A percentile compares a stretch with the other conserved stretches of the same genome.
Conservation (phyloP, 2,888 invertebrate genomes). For the Pyrrhosoma nymphula region DNA sequence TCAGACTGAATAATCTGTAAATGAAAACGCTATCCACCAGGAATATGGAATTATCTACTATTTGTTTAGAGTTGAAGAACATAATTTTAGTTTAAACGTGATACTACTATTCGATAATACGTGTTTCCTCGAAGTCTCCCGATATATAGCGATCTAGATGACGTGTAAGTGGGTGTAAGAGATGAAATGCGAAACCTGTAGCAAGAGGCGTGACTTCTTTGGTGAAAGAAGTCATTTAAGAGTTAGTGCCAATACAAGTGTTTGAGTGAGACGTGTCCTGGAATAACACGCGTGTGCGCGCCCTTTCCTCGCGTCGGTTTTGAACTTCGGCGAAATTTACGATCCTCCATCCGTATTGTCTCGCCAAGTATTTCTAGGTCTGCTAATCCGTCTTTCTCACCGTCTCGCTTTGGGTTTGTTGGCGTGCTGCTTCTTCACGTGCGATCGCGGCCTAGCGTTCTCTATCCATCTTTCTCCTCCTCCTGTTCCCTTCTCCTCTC, state of each 20-base stretch:
- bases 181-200: neutral
- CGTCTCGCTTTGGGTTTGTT: conserved; percentile 20
- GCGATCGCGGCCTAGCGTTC: too few relatives aligned
- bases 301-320: neutral
- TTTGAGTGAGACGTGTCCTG: neutral
- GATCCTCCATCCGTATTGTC: neutral
- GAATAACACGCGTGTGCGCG: neutral
- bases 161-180: neutral
- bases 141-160: neutral
- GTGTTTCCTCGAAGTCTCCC: neutral
- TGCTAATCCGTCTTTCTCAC: neutral
- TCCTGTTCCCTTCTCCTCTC: neutral
- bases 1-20: too few relatives aligned
- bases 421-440: conserved; percentile 15
- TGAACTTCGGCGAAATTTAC: neutral
- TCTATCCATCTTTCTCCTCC: neutral
- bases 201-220: neutral
- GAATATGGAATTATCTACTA: too few relatives aligned
- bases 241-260: neutral
- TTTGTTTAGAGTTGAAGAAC: too few relatives aligned
- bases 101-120: too few relatives aligned
- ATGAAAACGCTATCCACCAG: too few relatives aligned
- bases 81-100: too few relatives aligned
- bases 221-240: neutral
- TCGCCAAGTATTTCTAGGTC: neutral